Conservation (phyloP, 2,888 invertebrate species). For the Pharmacophagus antenor region DNA sequence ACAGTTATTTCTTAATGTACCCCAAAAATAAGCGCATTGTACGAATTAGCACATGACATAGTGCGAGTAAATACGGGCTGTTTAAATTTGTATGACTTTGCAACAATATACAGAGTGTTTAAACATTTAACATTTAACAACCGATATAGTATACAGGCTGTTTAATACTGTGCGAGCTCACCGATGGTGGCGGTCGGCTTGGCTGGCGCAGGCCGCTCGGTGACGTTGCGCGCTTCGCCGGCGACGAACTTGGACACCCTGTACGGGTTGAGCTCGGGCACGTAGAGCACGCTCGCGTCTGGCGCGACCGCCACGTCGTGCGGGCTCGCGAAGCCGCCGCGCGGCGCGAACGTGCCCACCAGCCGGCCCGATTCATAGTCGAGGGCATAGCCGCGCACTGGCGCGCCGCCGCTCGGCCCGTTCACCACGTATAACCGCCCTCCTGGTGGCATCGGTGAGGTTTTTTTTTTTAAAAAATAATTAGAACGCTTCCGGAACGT, state of each 20-base stretch:
- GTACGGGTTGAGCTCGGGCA: slow-evolving; percentile 88
- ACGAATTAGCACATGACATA: too few species aligned
- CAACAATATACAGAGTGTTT: too few species aligned
- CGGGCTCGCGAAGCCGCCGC: slow-evolving; percentile 83
- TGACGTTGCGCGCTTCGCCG: slow-evolving; percentile 43
- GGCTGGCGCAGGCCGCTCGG: slow-evolving; percentile 37
- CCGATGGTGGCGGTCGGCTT: slow-evolving; percentile 73
- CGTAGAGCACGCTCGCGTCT: slow-evolving; percentile 85
- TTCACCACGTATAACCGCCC: slow-evolving; percentile 88
- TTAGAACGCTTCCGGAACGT: too few species aligned
- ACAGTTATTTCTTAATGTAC: too few species aligned
- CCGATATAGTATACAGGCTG: too few species aligned
- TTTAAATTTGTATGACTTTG: too few species aligned
- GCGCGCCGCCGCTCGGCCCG: slow-evolving; percentile 79
- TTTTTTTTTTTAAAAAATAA: too few species aligned
- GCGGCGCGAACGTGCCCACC: slow-evolving; percentile 82
- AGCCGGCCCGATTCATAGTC: slow-evolving; percentile 82
- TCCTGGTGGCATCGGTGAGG: too few species aligned
- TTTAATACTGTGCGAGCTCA: slow-evolving; percentile 42
- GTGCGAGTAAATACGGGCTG: too few species aligned
- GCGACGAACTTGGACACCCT: slow-evolving; percentile 77
- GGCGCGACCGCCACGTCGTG: slow-evolving; percentile 89
- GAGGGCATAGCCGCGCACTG: slow-evolving; percentile 86
- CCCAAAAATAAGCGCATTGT: too few species aligned
- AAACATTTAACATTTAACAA: background rate